These are phyloP conservation scores for Sarcophaga peregrina DNA, from an alignment of 1,140 invertebrate genomes.

Conservation along the genomic window DNA sequence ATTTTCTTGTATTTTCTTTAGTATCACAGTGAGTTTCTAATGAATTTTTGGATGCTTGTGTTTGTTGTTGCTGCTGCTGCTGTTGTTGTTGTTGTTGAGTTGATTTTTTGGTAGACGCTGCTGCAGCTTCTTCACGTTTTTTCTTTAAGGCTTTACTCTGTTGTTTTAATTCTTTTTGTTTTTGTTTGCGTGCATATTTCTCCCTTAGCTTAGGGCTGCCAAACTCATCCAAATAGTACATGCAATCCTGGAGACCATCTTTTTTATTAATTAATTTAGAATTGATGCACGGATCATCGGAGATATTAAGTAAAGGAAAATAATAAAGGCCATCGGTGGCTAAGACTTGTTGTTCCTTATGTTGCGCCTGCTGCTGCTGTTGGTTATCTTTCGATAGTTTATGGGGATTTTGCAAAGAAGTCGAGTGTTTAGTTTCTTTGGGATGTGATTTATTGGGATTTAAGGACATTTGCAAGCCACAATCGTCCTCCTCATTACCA, in stretches of 20 bases:
- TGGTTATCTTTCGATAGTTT: neutral
- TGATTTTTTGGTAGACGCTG: constrained; percentile 32
- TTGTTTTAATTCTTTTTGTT: constrained; percentile 56
- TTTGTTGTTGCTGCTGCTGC: neutral
- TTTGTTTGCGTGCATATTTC: constrained; percentile 62
- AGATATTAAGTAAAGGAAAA: constrained; percentile 62
- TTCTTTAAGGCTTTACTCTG: constrained; percentile 55
- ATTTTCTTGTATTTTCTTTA: constrained; percentile 28
- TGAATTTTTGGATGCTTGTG: constrained; percentile 22
- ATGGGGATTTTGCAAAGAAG: neutral
- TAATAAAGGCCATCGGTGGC: constrained; percentile 61
- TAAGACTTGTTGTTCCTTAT: constrained; percentile 48
- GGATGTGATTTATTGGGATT: neutral
- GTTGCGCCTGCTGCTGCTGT: constrained; percentile 10
- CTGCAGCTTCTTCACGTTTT: constrained; percentile 47
- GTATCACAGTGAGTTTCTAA: constrained; percentile 44
- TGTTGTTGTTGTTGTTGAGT: constrained; percentile 29
- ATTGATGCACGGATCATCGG: constrained; percentile 61
- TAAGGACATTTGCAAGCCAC: constrained; percentile 29
- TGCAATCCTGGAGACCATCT: constrained; percentile 64
- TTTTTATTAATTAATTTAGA: constrained; percentile 63
- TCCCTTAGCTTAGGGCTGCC: constrained; percentile 64
- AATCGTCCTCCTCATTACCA: neutral
- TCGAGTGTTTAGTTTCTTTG: neutral
- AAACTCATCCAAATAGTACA: constrained; percentile 66